Evolutionary conservation across 2,797 vertebrate species (phyloP).

Genomic region (Monodelphis domestica): DNA sequence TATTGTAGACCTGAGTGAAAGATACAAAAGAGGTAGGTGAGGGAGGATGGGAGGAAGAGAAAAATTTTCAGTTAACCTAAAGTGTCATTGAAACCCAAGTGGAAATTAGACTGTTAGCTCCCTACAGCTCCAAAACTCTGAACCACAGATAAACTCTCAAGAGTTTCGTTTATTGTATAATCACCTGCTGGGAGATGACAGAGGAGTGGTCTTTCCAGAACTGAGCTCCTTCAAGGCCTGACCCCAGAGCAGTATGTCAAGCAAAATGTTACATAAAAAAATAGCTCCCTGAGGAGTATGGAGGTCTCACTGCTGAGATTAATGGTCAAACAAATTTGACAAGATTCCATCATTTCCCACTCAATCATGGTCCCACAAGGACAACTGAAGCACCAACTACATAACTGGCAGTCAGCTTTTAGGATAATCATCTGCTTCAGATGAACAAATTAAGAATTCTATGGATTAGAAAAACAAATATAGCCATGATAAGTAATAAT

Average conservation of each 20-base stretch:
- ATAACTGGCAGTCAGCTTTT: background rate
- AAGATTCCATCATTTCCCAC: slow-evolving; percentile 42
- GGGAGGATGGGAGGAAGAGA: slow-evolving; percentile 27
- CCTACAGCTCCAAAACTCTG: background rate
- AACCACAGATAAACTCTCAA: slow-evolving; percentile 23
- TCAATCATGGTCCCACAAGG: background rate
- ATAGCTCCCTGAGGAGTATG: background rate
- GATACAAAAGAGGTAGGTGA: background rate
- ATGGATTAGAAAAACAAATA: background rate
- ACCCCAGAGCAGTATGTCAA: background rate
- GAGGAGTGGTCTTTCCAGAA: background rate
- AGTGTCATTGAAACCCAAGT: background rate
- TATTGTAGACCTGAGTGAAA: background rate
- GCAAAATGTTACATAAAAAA: slow-evolving; percentile 40
- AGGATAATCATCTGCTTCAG: background rate
- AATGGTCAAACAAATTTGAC: background rate
- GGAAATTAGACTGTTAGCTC: slow-evolving; percentile 17
- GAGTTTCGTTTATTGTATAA: slow-evolving; percentile 7
- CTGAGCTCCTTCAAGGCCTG: slow-evolving; percentile 14
- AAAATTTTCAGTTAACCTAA: background rate
- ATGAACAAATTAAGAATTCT: background rate
- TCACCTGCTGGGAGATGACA: slow-evolving; percentile 36
- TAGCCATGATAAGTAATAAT: slow-evolving; percentile 11
- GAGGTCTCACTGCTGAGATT: slow-evolving; percentile 9
- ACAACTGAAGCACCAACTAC: background rate